phyloP scores from a whole-genome alignment of 2,888 invertebrate species.

The Anthrax anthrax region DNA sequence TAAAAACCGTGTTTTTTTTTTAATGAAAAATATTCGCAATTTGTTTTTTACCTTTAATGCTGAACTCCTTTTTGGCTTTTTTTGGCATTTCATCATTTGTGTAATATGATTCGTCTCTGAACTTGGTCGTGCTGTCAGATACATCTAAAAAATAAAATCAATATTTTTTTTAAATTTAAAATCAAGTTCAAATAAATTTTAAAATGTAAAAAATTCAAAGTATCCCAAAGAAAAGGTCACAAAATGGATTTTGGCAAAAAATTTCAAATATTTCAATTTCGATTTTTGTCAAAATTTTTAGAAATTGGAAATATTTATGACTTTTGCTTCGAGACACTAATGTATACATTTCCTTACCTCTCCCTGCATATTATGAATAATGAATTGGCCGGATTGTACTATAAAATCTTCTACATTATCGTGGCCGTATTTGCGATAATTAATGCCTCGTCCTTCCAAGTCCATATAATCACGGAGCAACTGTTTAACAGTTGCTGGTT shows the following conservation, averaged over 20 bases:
- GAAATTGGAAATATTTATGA: too few relatives aligned
- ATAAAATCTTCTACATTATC: conserved; percentile 44
- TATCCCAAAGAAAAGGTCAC: too few relatives aligned
- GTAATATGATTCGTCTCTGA: conserved; percentile 22
- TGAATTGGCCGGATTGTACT: conserved; percentile 42
- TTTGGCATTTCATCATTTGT: conserved; percentile 26
- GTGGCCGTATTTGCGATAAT: conserved; percentile 46
- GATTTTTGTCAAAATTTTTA: too few relatives aligned
- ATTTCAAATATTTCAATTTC: too few relatives aligned
- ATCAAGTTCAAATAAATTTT: too few relatives aligned
- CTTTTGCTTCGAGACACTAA: too few relatives aligned
- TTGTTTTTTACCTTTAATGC: neutral
- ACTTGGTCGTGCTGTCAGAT: conserved; percentile 7
- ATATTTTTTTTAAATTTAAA: too few relatives aligned
- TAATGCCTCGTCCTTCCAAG: conserved; percentile 48
- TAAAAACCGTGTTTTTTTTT: too few relatives aligned
- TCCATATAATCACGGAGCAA: conserved; percentile 45
- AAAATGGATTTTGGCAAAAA: too few relatives aligned
- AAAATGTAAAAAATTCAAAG: too few relatives aligned
- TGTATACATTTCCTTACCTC: conserved; percentile 27
- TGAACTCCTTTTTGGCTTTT: conserved; percentile 4
- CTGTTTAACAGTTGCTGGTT: conserved; percentile 21
- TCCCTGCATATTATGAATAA: conserved; percentile 36
- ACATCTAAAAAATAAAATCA: conserved; percentile 6
- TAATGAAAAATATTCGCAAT: too few relatives aligned